Conservation (phyloP, 2,113 vertebrate species). For the Pomatorhinus ruficollis region DNA sequence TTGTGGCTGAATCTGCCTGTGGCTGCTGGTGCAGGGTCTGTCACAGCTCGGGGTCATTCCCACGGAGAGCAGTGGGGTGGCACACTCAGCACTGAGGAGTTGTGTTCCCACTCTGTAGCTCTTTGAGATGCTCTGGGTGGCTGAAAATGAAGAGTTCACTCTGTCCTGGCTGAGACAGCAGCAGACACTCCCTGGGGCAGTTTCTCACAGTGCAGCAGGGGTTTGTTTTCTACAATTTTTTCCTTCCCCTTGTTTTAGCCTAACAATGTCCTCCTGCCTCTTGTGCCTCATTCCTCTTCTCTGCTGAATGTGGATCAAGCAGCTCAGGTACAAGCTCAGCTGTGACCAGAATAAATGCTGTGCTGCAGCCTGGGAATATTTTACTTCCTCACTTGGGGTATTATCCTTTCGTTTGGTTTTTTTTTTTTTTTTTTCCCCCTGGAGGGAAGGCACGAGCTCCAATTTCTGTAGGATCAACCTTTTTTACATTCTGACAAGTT, state of each 20-base stretch:
- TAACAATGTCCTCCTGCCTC: neutral
- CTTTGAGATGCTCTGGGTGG: neutral
- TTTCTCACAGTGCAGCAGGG: neutral
- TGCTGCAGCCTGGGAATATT: neutral
- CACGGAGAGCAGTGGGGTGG: accelerated
- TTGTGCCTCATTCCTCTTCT: neutral
- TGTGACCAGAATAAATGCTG: neutral
- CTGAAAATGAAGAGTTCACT: neutral
- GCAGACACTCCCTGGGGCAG: neutral
- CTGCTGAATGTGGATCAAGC: neutral
- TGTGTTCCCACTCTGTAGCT: accelerated
- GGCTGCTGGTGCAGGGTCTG: neutral
- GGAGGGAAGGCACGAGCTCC: neutral
- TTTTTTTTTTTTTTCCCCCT: neutral
- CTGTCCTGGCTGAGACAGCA: neutral
- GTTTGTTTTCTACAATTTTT: neutral
- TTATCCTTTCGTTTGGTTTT: neutral
- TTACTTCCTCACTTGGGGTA: neutral
- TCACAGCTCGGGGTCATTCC: accelerated
- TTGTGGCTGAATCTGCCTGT: neutral
- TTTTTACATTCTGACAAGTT: slow-evolving; percentile 23
- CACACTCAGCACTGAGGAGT: accelerated
- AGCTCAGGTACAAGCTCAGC: neutral
- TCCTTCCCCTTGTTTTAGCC: neutral
- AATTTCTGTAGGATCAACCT: neutral